Base-by-base conservation (phyloP, 92 coral and sea anemone species). In the Epizoanthus stellaris region DNA sequence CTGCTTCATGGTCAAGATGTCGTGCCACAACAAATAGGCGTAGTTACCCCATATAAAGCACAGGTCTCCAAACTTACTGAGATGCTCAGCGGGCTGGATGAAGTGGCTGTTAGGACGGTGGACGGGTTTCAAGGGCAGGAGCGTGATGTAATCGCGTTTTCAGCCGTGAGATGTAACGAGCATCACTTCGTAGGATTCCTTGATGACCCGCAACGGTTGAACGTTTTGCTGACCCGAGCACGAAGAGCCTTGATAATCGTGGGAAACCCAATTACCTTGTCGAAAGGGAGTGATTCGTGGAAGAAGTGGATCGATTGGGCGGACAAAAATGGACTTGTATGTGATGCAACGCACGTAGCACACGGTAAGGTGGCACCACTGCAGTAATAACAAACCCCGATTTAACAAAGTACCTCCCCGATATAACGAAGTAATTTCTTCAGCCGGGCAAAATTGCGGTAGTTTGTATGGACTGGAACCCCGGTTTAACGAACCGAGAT, bases 41-140 rank as follows among this genome's bases (percentile, higher is more conserved):
- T 93, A 19, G 86, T 93, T 21, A 91, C 96, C 11, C 96, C 96
- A 0, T 93, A 93, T 87, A 62, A 61, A 77, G 96, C 92, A 3
- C 96, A 93, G 58, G 79, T 92, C n/a, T 42, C 58, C 67, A 52
- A 47, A 53, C 75, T 92, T 40, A 20, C 80, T 43, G 86, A 88
- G 85, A 61, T 89, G 58, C 58, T 73, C 1, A 83, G 77, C 12
- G 45, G 68, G 52, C 75, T 83, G 61, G 86, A n/a, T 12, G 74
- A 69, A 66, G 80, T 93, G 38, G 83, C 96, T 0, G 86, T 93
- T 68, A 91, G 96, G 79, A 93, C 92, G 34, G 96, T 93, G 38
- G 96, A 93, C 67, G 96, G 96, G 5, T 93, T 93, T 71, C 96
- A 93, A 84, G 96, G 96, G 15, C 96, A 93, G 73, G 96, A 93